phyloP scores from a whole-genome alignment of 1,140 invertebrate species.

The Glossosoma conforme region DNA sequence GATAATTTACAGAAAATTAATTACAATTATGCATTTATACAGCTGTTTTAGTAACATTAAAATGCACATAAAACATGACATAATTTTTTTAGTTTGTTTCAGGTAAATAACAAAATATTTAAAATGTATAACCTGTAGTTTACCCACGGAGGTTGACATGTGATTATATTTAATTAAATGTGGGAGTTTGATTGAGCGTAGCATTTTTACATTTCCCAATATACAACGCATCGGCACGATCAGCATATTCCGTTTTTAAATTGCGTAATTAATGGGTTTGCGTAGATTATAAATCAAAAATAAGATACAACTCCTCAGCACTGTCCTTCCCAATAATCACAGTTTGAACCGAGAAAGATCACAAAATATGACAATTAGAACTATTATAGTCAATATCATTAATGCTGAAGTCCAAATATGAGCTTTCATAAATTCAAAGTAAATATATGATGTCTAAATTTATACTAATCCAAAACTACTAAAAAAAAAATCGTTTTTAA shows the following conservation, averaged over 20 bases:
- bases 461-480: too few species aligned
- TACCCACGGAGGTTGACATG: conserved; percentile 14
- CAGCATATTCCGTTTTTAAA: conserved; percentile 7
- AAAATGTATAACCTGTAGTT: conserved; percentile 13
- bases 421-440: conserved; percentile 1
- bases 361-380: conserved; percentile 18
- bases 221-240: background rate
- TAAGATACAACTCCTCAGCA: conserved; percentile 12
- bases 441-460: too few species aligned
- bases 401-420: conserved; percentile 2
- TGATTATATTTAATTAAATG: conserved; percentile 13
- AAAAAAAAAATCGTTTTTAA: too few species aligned
- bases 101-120: conserved; percentile 4
- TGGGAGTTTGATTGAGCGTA: conserved; percentile 1
- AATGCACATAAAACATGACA: background rate
- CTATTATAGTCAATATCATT: conserved; percentile 15
- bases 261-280: too few species aligned
- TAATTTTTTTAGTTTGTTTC: background rate
- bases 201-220: background rate
- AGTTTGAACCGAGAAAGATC: conserved; percentile 20
- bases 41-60: background rate
- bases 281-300: too few species aligned
- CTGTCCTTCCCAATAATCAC: background rate
- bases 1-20: too few species aligned
- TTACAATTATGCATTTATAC: too few species aligned